A percentile compares a stretch with the other conserved stretches of the same genome.
Evolutionary conservation across 2,113 vertebrate species (phyloP).

Genomic region (Zosterops borbonicus): DNA sequence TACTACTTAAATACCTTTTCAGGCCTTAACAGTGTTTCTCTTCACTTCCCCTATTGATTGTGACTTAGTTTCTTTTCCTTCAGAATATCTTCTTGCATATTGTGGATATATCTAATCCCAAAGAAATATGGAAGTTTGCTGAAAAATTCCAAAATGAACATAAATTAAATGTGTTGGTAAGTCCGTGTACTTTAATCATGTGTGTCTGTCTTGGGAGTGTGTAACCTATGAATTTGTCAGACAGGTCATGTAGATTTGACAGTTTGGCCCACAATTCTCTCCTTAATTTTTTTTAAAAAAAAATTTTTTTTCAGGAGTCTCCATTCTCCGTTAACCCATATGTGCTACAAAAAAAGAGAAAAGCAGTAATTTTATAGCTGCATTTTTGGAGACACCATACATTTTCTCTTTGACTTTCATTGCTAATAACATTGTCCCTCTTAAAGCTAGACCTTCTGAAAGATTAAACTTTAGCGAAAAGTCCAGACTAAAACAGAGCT

Average conservation of each 20-base stretch:
- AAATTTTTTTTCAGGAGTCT: background rate
- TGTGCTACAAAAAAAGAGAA: background rate
- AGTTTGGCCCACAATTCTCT: background rate
- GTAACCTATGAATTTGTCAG: background rate
- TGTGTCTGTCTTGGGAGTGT: background rate
- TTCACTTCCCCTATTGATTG: background rate
- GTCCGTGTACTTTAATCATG: background rate
- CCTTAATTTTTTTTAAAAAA: background rate
- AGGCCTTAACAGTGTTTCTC: background rate
- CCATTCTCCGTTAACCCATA: background rate
- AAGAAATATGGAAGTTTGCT: constrained; percentile 82
- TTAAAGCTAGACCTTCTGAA: background rate
- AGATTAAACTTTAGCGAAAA: background rate
- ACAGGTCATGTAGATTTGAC: background rate
- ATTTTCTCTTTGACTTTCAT: background rate
- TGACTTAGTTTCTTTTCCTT: background rate
- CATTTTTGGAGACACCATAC: background rate
- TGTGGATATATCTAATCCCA: constrained; percentile 80
- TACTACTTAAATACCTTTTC: background rate
- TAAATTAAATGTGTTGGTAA: constrained; percentile 80
- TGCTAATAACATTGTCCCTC: background rate
- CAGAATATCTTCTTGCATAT: constrained; percentile 83
- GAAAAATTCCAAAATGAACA: constrained; percentile 77
- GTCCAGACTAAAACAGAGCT: background rate
- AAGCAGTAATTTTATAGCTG: background rate